Conservation (phyloP, 2,888 invertebrate species). For the Candidula unifasciata region DNA sequence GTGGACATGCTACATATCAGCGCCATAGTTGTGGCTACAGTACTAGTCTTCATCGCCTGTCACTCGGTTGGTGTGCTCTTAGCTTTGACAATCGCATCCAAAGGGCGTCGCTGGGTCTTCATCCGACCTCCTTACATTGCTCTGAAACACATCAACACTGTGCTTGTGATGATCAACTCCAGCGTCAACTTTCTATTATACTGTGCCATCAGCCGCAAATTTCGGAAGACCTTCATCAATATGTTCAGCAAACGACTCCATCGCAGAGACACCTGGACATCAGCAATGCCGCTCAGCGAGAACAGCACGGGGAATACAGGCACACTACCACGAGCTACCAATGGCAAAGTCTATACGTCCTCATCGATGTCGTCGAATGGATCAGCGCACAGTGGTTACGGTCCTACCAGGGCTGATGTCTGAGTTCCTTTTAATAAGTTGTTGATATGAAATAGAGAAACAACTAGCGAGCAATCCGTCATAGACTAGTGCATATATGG, state of each 20-base stretch:
- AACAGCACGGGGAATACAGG: conserved; percentile 54
- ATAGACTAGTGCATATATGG: too few species aligned
- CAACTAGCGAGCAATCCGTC: not conserved
- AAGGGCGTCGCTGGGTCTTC: conserved; percentile 56
- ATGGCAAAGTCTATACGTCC: conserved; percentile 48
- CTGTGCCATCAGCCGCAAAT: conserved; percentile 61
- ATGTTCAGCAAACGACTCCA: conserved; percentile 52
- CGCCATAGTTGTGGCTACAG: conserved; percentile 59
- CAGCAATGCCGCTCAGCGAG: conserved; percentile 56
- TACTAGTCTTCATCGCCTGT: conserved; percentile 59
- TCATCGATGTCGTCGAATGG: conserved; percentile 54
- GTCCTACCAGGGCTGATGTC: conserved; percentile 42
- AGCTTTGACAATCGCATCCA: conserved; percentile 58
- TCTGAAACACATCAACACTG: conserved; percentile 57
- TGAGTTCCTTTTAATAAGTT: not conserved
- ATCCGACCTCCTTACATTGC: conserved; percentile 46
- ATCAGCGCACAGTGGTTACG: conserved; percentile 51
- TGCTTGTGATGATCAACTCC: conserved; percentile 60
- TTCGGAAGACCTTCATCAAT: conserved; percentile 56
- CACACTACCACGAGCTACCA: conserved; percentile 7
- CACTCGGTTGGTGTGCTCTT: conserved; percentile 60
- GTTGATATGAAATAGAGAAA: not conserved
- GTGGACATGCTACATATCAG: conserved; percentile 61
- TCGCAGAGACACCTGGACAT: conserved; percentile 54
- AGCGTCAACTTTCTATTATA: conserved; percentile 62